Base-by-base conservation (phyloP, 2,797 vertebrate species). In the Lagocephalus sceleratus region DNA sequence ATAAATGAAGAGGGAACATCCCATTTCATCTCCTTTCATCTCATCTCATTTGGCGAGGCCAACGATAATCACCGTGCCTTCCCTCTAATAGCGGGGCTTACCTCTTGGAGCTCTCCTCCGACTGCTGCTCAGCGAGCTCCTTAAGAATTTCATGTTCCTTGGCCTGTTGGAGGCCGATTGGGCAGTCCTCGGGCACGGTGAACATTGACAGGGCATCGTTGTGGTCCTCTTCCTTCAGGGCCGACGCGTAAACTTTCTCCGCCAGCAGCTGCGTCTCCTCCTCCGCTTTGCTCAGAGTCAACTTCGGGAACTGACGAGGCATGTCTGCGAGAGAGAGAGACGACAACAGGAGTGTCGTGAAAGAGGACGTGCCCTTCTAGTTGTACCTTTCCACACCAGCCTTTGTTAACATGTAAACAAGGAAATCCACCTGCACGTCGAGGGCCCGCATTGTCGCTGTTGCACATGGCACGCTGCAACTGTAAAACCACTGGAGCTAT, bases 111-210 rank as follows among this genome's bases (percentile, higher is more conserved):
- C 90, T 94, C 79, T 94, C 92, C 72, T 86, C 85, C 3, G 96
- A 98, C 73, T 94, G 90, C 58, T 97, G 92, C 75, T 98, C 96
- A 0, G 93, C 94, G 68, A 98, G 65, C 74, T 96, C 96, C 73
- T 93, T 97, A 50, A 92, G 92, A 48, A 99, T 85, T 71, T 98
- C 96, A 23, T 92, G 85, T n/a, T 98, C 93, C 77, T 94, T 94
- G 70, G 93, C 95, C 81, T 99, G 93, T 62, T 94, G 92, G 56
- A 98, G 91, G 71, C 93, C 92, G 0, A 99, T 97, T 2, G 96
- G 96, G 57, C 95, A 98, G 85, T 99, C 96, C 68, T 97, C 96
- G 0, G 94, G 90, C 64, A 97, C 91, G 0, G 90, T 93, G 86
- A 95, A 99, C 68, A 98, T 88, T 0, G 94, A 94, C 54, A 94